A percentile compares a stretch with the other conserved stretches of the same genome.
Evolutionary conservation across 2,888 invertebrate genomes (phyloP).

Genomic region (Xanthia togata): DNA sequence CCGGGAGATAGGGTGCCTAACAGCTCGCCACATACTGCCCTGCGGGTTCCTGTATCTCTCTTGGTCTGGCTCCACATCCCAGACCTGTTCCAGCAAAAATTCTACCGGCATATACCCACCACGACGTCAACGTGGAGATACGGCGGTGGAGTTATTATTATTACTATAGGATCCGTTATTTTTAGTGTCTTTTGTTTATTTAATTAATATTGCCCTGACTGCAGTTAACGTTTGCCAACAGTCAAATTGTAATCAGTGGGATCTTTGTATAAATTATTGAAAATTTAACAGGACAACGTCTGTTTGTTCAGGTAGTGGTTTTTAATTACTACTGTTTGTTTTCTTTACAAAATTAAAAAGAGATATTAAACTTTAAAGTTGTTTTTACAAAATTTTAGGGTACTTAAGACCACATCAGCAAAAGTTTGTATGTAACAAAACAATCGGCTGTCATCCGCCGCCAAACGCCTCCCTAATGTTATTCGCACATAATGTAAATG

Average conservation of each 20-base stretch:
- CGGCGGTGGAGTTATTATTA: no score
- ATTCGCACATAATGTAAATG: conserved; percentile 38
- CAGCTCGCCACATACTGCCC: no score
- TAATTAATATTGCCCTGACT: not conserved
- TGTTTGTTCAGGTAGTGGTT: not conserved
- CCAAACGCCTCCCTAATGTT: conserved; percentile 7
- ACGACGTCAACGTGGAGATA: no score
- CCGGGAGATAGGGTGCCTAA: no score
- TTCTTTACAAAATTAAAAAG: not conserved
- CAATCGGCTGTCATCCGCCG: conserved; percentile 16
- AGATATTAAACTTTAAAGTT: not conserved
- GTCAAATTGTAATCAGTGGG: not conserved
- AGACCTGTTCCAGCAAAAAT: no score
- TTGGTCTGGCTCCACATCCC: no score
- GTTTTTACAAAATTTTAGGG: not conserved
- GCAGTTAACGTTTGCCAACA: no score
- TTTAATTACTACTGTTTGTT: not conserved
- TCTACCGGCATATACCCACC: no score
- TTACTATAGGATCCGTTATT: not conserved
- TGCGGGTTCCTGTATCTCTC: no score
- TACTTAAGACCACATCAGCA: not conserved
- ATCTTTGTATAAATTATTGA: not conserved
- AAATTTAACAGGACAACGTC: not conserved
- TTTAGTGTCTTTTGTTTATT: not conserved
- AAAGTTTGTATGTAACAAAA: not conserved